Base-by-base conservation (phyloP, 2,797 vertebrate species). In the Sebastes trivittatus region DNA sequence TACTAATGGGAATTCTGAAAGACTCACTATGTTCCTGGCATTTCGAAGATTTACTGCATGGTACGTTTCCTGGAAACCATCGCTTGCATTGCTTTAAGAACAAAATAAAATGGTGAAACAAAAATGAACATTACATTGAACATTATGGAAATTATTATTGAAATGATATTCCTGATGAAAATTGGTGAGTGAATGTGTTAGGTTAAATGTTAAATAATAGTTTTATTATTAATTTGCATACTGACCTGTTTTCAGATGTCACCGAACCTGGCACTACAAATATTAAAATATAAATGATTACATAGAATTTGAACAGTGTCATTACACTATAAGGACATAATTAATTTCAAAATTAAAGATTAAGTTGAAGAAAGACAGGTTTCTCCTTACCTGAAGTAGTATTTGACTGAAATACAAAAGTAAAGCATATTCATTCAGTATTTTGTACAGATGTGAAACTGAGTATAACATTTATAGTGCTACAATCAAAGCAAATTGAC, bases 361-460 rank as follows among this genome's bases (percentile, higher is more conserved):
- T 20, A 34, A 27, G 2, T 6, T 55, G 4, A 8, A 2, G 9
- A 18, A 65, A 46, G 3, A 61, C 13, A 42, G 1, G 2, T 25
- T 32, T 75, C 4, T 64, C 11, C 20, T 38, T 80, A 88, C 87
- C 76, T 69, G 49, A 34, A 78, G 86, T 90, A 4, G 34, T 59
- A 70, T 85, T 86, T 56, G 34, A 1, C 91, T 92, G 69, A 70
- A 82, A 86, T 46, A 61, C 3, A 58, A 78, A 83, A 72, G 42
- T 1, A 58, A 54, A 73, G 11, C 5, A 67, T 2, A 72, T 61
- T 49, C 30, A 55, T 78, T 72, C 2, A 49, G 4, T 30, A 61
- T 52, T 14, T 52, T 62, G 13, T n/a, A 34, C 4, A 32, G 5
- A 56, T 38, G 11, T 11, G 59, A 65, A 42, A 56, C 14, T n/a